Evolutionary conservation across 2,113 vertebrate genomes (phyloP), one percentile per base, ranked within the genome.

Genomic region (Lates calcarifer): DNA sequence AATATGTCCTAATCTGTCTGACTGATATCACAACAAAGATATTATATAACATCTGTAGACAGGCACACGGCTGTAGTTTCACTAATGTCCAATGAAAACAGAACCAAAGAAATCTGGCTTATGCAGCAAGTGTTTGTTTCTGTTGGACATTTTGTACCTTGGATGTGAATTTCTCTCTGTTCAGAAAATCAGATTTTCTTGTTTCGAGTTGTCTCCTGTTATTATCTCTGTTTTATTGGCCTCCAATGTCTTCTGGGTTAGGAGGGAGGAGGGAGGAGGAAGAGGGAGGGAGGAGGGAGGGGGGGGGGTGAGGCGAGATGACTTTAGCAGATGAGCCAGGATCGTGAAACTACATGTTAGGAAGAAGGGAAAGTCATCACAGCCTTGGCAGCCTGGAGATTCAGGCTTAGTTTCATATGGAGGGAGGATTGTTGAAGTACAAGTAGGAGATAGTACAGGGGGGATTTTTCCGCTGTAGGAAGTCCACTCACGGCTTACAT

Each of bases 271-370:
- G n/a, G n/a, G n/a, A n/a, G n/a, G n/a, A n/a, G n/a, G n/a, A n/a
- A n/a, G n/a, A n/a, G n/a, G n/a, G n/a, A n/a, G n/a, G n/a, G n/a
- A n/a, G n/a, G n/a, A n/a, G 14, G 43, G 17, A 43, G 33, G 76
- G 49, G 15, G 58, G 39, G 77, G 56, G 31, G 0, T 9, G 60
- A 69, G 82, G 14, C 15, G 6, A 81, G 77, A 94, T 90, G 78
- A 86, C 81, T 94, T 92, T 65, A 90, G 31, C 93, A 95, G 92
- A 91, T 79, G 85, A 89, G 80, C 74, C 74, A 76, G 83, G 26
- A 71, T 81, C 67, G 39, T 55, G 74, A 85, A 79, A 73, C 77
- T 89, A 84, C 79, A 66, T 74, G 72, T 85, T 86, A 60, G 77
- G 65, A 87, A 56, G 57, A 81, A 41, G 83, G 83, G 72, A 45